Conservation (phyloP, 2,113 vertebrate genomes). For the Labeo catla region DNA sequence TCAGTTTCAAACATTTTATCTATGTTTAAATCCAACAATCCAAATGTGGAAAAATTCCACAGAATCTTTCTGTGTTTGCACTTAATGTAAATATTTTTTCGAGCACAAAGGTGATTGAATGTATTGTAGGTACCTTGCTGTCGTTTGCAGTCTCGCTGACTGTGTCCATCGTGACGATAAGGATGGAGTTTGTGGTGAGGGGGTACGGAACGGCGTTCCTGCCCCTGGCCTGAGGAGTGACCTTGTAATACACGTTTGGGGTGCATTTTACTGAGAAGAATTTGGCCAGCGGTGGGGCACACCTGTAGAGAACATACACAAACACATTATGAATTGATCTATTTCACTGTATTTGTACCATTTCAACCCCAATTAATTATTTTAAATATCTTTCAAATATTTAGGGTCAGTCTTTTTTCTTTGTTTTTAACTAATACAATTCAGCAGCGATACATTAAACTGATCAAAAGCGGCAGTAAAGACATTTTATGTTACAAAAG, state of each 20-base stretch:
- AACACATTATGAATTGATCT: not conserved
- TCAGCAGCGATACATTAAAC: not conserved
- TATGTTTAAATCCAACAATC: not conserved
- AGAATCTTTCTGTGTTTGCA: not conserved
- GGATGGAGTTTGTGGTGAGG: slow-evolving; percentile 68
- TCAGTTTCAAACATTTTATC: not conserved
- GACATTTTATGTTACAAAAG: too few relatives aligned
- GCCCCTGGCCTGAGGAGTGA: slow-evolving; percentile 56
- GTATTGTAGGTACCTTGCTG: slow-evolving; percentile 82
- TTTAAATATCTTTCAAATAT: too few relatives aligned
- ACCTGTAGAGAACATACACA: slow-evolving; percentile 68
- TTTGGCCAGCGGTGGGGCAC: slow-evolving; percentile 77
- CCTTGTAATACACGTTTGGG: slow-evolving; percentile 70
- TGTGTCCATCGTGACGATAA: slow-evolving; percentile 79
- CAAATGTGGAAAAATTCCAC: not conserved
- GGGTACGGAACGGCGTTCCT: slow-evolving; percentile 62
- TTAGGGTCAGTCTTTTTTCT: too few relatives aligned
- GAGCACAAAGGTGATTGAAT: not conserved
- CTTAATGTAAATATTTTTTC: not conserved
- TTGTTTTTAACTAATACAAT: not conserved
- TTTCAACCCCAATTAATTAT: not conserved
- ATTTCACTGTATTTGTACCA: not conserved
- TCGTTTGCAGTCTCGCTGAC: slow-evolving; percentile 81
- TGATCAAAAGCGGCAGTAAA: not conserved
- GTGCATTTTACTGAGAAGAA: slow-evolving; percentile 84